A percentile compares a stretch with the other conserved stretches of the same genome.
Conservation (phyloP, 2,888 invertebrate species). For the Diplazon laetatorius region DNA sequence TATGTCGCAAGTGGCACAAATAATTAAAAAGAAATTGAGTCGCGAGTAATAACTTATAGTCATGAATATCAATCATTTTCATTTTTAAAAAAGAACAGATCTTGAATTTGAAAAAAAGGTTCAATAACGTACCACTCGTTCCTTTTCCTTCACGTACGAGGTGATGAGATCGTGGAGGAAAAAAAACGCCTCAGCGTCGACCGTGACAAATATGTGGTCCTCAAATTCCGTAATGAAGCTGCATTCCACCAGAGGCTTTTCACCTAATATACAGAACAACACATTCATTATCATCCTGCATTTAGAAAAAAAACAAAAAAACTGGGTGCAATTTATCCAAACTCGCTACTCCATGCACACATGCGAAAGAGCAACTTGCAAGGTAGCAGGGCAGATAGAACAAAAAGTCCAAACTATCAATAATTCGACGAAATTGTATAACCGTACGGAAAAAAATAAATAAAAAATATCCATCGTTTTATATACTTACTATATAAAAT, state of each 20-base stretch:
- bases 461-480: slow-evolving; percentile 52
- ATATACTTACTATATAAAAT: slow-evolving; percentile 80
- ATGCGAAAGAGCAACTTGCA: slow-evolving; percentile 37
- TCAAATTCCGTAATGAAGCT: slow-evolving; percentile 99
- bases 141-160: slow-evolving; percentile 97
- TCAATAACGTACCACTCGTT: slow-evolving; percentile 87
- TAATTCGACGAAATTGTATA: neutral
- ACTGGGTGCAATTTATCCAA: slow-evolving; percentile 9
- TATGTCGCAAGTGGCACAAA: slow-evolving; percentile 7
- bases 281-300: neutral
- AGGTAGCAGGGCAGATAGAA: slow-evolving; percentile 9
- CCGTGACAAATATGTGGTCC: slow-evolving; percentile 98
- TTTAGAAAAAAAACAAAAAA: too few species aligned
- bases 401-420: neutral
- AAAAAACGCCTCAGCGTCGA: slow-evolving; percentile 98
- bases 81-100: too few species aligned
- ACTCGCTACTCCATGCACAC: slow-evolving; percentile 56
- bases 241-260: slow-evolving; percentile 95
- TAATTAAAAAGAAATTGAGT: slow-evolving; percentile 19
- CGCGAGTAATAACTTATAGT: too few species aligned
- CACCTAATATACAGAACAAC: slow-evolving; percentile 83
- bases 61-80: too few species aligned
- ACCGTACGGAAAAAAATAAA: slow-evolving; percentile 7
- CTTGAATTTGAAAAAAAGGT: neutral
- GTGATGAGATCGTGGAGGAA: slow-evolving; percentile 98